Percentiles rank a stretch among this genome's conserved stretches.
These are phyloP conservation scores for Platichthys stellatus DNA, from an alignment of 2,113 vertebrate genomes.

Conservation along the genomic window DNA sequence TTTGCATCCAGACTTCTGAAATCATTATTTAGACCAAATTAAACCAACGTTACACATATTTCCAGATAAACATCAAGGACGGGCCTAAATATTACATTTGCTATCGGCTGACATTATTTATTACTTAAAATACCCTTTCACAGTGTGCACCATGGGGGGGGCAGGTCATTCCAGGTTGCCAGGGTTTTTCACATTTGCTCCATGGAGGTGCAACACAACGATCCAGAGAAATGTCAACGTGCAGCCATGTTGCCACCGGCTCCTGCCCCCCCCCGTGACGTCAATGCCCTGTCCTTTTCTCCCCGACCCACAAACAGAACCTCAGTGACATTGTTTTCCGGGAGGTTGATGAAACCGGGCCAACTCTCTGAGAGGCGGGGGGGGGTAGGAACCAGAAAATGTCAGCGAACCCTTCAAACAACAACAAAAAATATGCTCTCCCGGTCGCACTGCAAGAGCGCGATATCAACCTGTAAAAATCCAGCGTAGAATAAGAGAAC, in stretches of 20 bases:
- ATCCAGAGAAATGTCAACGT: constrained; percentile 47
- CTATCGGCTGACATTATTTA: too few species aligned
- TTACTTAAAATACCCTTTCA: not conserved
- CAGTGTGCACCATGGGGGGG: not conserved
- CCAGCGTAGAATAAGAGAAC: constrained; percentile 52
- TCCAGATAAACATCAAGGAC: too few species aligned
- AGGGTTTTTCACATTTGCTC: constrained; percentile 22
- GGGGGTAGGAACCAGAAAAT: constrained; percentile 46
- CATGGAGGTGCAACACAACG: constrained; percentile 20
- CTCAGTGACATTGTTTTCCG: constrained; percentile 21
- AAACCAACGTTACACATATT: too few species aligned
- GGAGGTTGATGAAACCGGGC: constrained; percentile 53
- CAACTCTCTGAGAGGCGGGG: constrained; percentile 5
- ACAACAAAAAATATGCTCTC: constrained; percentile 58
- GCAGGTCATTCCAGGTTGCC: constrained; percentile 13
- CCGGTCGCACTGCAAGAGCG: not conserved
- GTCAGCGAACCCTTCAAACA: constrained; percentile 64
- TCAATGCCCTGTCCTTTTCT: constrained; percentile 29
- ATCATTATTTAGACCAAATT: too few species aligned
- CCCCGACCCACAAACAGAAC: constrained; percentile 17
- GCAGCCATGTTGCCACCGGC: constrained; percentile 25
- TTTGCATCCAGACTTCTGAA: too few species aligned
- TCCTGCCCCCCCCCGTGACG: constrained; percentile 50
- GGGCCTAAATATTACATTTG: too few species aligned
- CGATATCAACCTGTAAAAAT: constrained; percentile 71